phyloP scores from a whole-genome alignment of 2,797 vertebrate species.

The Selene dorsalis region DNA sequence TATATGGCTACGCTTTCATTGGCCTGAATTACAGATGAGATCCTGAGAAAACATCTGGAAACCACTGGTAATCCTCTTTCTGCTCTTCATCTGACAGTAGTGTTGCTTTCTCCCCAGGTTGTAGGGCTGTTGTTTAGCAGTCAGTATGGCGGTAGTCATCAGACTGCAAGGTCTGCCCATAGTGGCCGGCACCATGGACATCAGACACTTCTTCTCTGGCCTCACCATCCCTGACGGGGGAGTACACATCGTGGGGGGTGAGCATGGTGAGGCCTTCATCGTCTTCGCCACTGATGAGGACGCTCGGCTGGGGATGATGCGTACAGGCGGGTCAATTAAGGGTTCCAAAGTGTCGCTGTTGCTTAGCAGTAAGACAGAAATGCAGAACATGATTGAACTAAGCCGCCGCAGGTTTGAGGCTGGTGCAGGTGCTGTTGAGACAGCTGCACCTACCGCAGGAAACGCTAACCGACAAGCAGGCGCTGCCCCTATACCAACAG shows the following conservation, averaged over 20 bases:
- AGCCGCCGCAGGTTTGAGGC: slow-evolving; percentile 98
- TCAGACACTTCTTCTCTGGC: slow-evolving; percentile 99
- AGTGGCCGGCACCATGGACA: slow-evolving; percentile 99
- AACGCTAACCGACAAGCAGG: slow-evolving; percentile 90
- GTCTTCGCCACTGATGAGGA: slow-evolving; percentile 99
- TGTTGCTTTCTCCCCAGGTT: slow-evolving; percentile 99
- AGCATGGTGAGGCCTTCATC: slow-evolving; percentile 99
- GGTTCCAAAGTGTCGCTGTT: slow-evolving; percentile 98
- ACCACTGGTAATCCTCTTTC: slow-evolving; percentile 58
- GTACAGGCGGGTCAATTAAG: slow-evolving; percentile 98
- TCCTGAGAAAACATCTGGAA: slow-evolving; percentile 65
- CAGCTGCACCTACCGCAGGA: slow-evolving; percentile 86
- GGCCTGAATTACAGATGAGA: slow-evolving; percentile 2
- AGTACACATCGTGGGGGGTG: slow-evolving; percentile 99
- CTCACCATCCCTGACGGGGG: slow-evolving; percentile 99
- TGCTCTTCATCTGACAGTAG: slow-evolving; percentile 88
- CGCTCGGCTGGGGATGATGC: slow-evolving; percentile 99
- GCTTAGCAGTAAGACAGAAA: slow-evolving; percentile 99
- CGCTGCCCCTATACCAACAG: slow-evolving; percentile 77
- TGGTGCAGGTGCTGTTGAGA: slow-evolving; percentile 78
- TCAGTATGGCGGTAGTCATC: slow-evolving; percentile 99
- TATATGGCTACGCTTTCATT: slow-evolving; percentile 11
- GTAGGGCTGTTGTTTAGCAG: slow-evolving; percentile 87
- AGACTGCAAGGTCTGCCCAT: slow-evolving; percentile 99
- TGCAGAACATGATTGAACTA: slow-evolving; percentile 99